Evolutionary conservation across 2,888 invertebrate genomes (phyloP).

Genomic region (Tipula unca): DNA sequence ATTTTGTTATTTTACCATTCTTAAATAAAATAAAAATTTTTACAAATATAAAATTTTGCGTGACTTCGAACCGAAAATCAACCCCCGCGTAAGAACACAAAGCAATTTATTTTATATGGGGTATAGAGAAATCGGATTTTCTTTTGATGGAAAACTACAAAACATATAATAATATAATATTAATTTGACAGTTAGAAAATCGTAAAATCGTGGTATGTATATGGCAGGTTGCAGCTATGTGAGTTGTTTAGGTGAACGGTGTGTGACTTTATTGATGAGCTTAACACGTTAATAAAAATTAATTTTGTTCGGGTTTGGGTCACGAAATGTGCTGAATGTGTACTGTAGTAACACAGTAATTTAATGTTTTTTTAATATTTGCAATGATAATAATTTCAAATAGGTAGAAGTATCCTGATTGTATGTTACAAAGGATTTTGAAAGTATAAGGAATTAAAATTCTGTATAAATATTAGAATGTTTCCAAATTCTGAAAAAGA

Average conservation of each 20-base stretch:
- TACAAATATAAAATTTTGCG: background rate
- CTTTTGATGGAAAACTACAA: background rate
- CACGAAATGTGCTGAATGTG: background rate
- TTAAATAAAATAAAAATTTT: background rate
- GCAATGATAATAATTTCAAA: no score
- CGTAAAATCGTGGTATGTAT: background rate
- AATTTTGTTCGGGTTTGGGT: background rate
- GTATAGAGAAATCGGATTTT: background rate
- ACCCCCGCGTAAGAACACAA: background rate
- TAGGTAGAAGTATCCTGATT: no score
- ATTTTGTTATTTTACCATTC: background rate
- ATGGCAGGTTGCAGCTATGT: background rate
- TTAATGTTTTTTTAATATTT: background rate
- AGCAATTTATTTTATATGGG: background rate
- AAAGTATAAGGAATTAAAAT: no score
- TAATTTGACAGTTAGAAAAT: background rate
- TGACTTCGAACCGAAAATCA: background rate
- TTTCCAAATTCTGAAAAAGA: no score
- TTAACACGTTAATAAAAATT: background rate
- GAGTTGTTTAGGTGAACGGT: background rate
- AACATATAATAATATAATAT: background rate
- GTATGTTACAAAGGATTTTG: no score
- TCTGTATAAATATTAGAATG: no score
- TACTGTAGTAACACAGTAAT: background rate
- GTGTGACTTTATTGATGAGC: background rate